Evolutionary conservation across 2,113 vertebrate species (phyloP), one percentile per base, ranked within the genome.

Genomic region (Pomatostomus ruficeps): DNA sequence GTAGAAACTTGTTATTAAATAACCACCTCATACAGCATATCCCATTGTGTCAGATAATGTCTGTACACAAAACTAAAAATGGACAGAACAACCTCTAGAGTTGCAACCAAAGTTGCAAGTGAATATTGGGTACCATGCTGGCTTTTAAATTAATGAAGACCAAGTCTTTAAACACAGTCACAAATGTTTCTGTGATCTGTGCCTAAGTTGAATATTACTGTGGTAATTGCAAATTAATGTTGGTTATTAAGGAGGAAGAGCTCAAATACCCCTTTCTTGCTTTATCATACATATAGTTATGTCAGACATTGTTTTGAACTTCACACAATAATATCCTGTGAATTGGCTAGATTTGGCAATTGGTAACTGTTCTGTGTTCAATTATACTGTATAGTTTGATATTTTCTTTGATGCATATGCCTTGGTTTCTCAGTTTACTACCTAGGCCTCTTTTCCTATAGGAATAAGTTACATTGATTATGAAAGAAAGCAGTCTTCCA

Each of bases 191-290:
- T 72, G 46, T 61, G 55, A 20, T 93, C 72, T 76, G 36, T 88
- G 36, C 48, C 66, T 55, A 88, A 76, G 77, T 88, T 73, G 63
- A 83, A 6, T 76, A 70, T 88, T 89, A 31, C 45, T 74, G 43
- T 88, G 31, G 14, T 67, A 91, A 43, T 63, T 83, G 59, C 61
- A 93, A 91, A 91, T 85, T 74, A 93, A 71, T 45, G n/a, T 74
- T 90, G 80, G n/a, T 83, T 91, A 68, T 95, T 95, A 86, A 55
- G 40, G 71, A 90, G 63, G 52, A 52, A 95, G 67, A 83, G 29
- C 63, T 96, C 43, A 63, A 89, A 74, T 90, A 85, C n/a, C 9
- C 31, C 0, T 0, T 84, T 77, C 26, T n/a, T 95, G 35, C n/a
- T 76, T 85, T 68, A 74, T 91, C 51, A 22, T 62, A 80, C 59